Conservation (phyloP, 1,140 invertebrate genomes). For the Eurosta solidaginis region DNA sequence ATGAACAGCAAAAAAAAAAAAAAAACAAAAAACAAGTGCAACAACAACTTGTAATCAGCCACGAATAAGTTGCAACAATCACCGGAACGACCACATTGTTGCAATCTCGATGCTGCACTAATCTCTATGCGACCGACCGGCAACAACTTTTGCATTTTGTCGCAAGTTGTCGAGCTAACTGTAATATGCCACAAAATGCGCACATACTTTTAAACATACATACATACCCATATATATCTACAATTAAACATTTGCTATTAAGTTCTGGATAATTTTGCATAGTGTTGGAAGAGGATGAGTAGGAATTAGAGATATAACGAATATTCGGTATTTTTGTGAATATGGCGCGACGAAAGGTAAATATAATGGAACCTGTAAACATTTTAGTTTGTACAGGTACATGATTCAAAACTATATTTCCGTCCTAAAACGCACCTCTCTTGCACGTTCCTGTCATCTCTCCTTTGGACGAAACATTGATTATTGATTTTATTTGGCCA, state of each 20-base stretch:
- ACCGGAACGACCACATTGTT: conserved; percentile 26
- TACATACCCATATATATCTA: neutral
- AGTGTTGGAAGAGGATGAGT: neutral
- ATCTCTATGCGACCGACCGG: conserved; percentile 21
- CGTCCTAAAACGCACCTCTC: too few relatives aligned
- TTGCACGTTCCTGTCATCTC: too few relatives aligned
- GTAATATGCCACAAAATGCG: neutral
- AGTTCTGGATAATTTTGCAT: conserved; percentile 6
- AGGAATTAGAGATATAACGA: too few relatives aligned
- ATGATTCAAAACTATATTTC: too few relatives aligned
- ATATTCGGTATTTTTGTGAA: too few relatives aligned
- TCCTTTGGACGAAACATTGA: too few relatives aligned
- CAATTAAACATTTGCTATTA: neutral
- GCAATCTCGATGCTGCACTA: conserved; percentile 12
- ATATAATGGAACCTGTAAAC: too few relatives aligned
- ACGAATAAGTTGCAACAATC: conserved; percentile 6
- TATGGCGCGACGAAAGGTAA: too few relatives aligned
- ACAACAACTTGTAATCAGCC: neutral
- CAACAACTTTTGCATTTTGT: conserved; percentile 11
- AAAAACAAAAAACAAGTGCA: neutral
- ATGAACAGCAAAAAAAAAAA: neutral
- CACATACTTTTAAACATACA: neutral
- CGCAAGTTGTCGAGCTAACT: conserved; percentile 18
- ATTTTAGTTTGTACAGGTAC: too few relatives aligned
- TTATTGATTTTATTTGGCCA: too few relatives aligned